A percentile compares a stretch with the other conserved stretches of the same genome.
phyloP scores from a whole-genome alignment of 2,113 vertebrate genomes.

The Melanostigma gelatinosum region DNA sequence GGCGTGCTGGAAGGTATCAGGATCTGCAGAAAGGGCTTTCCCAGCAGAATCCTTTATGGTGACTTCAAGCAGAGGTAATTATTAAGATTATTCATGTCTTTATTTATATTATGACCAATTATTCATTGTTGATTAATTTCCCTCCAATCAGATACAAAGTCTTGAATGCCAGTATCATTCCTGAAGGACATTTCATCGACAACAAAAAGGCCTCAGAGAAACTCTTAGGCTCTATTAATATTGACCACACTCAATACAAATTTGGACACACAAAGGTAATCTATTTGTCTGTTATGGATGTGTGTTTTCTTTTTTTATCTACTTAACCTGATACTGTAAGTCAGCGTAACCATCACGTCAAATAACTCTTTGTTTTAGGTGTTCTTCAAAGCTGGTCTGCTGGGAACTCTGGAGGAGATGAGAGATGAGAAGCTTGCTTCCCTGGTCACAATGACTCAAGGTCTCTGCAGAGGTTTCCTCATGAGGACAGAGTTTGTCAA shows the following conservation, averaged over 20 bases:
- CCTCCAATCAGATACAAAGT: slow-evolving; percentile 75
- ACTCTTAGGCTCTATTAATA: slow-evolving; percentile 87
- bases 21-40: slow-evolving; percentile 95
- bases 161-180: slow-evolving; percentile 87
- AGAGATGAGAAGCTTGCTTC: slow-evolving; percentile 91
- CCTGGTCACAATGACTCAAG: slow-evolving; percentile 84
- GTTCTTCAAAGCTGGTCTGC: slow-evolving; percentile 94
- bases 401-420: slow-evolving; percentile 95
- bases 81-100: background rate
- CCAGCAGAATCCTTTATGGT: slow-evolving; percentile 92
- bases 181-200: slow-evolving; percentile 89
- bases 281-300: background rate
- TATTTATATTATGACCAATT: background rate
- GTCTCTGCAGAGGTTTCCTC: slow-evolving; percentile 76
- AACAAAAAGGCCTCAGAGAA: slow-evolving; percentile 92
- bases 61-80: slow-evolving; percentile 92
- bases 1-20: slow-evolving; percentile 94
- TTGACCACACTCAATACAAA: slow-evolving; percentile 90
- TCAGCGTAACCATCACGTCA: background rate
- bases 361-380: slow-evolving; percentile 79
- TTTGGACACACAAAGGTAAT: slow-evolving; percentile 92
- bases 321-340: background rate
- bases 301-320: background rate
- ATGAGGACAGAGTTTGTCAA: slow-evolving; percentile 83
- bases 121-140: background rate